These are phyloP conservation scores for Tetramorium simillimum DNA, from an alignment of 1,140 invertebrate species.

Conservation along the genomic window DNA sequence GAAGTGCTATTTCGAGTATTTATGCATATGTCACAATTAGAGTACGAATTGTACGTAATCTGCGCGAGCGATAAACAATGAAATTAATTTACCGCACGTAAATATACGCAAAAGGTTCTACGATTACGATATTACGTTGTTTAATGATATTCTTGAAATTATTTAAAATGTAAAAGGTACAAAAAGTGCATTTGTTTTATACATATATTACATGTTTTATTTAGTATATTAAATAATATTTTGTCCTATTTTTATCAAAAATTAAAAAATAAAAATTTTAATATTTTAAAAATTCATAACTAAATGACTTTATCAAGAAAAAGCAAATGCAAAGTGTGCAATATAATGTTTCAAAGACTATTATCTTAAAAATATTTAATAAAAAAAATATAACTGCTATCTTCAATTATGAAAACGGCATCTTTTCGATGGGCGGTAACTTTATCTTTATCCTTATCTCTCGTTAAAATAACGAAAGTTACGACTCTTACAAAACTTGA, in stretches of 20 bases:
- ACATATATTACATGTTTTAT: background rate
- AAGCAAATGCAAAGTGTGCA: background rate
- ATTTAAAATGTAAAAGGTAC: background rate
- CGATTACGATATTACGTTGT: background rate
- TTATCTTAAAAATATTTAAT: background rate
- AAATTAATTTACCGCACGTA: constrained; percentile 2
- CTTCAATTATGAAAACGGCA: background rate
- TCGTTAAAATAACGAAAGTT: constrained; percentile 42
- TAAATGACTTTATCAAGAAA: background rate
- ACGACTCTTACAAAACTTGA: constrained; percentile 16
- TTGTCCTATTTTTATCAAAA: background rate
- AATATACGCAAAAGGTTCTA: background rate
- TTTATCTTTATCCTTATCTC: background rate
- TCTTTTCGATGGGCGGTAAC: background rate
- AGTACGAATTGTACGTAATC: constrained; percentile 6
- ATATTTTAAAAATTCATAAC: background rate
- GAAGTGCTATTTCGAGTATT: background rate
- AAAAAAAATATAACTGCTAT: background rate
- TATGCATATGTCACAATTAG: constrained; percentile 48
- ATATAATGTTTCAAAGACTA: background rate
- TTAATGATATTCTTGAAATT: constrained; percentile 14
- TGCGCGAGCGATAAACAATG: constrained; percentile 9
- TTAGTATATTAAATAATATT: background rate
- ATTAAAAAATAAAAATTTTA: background rate
- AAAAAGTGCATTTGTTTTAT: background rate